Percentiles rank a stretch among this genome's conserved stretches.
These are phyloP conservation scores for Mus musculus DNA, from an alignment of 2,113 vertebrate species.

Conservation along the genomic window DNA sequence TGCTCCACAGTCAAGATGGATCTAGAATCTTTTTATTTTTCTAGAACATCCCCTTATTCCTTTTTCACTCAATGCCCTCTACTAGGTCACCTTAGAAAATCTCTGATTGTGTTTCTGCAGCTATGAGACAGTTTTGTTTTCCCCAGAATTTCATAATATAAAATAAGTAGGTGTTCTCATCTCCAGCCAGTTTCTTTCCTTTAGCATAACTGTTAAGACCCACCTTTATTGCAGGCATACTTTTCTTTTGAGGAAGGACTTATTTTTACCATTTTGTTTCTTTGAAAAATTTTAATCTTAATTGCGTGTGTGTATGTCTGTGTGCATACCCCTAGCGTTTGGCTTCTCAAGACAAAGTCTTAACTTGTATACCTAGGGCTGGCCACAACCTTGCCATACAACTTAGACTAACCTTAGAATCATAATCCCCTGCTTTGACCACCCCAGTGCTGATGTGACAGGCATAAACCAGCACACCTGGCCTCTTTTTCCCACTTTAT, in stretches of 20 bases:
- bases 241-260: background rate
- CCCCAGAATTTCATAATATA: background rate
- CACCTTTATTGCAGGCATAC: background rate
- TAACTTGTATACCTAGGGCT: background rate
- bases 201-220: background rate
- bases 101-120: background rate
- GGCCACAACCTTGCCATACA: background rate
- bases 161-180: background rate
- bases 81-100: fast-evolving
- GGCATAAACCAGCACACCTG: too few relatives aligned
- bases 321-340: background rate
- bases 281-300: background rate
- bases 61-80: background rate
- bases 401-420: background rate
- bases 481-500: background rate
- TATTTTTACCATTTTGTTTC: background rate
- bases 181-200: too few relatives aligned
- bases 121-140: background rate
- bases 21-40: background rate
- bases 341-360: background rate
- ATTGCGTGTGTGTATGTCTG: background rate
- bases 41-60: background rate
- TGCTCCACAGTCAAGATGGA: background rate
- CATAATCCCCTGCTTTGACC: background rate
- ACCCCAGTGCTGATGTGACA: background rate